Percentiles rank a stretch among this genome's conserved stretches.
These are phyloP conservation scores for Macrocentrus cingulum DNA, from an alignment of 1,140 invertebrate genomes.

Conservation along the genomic window DNA sequence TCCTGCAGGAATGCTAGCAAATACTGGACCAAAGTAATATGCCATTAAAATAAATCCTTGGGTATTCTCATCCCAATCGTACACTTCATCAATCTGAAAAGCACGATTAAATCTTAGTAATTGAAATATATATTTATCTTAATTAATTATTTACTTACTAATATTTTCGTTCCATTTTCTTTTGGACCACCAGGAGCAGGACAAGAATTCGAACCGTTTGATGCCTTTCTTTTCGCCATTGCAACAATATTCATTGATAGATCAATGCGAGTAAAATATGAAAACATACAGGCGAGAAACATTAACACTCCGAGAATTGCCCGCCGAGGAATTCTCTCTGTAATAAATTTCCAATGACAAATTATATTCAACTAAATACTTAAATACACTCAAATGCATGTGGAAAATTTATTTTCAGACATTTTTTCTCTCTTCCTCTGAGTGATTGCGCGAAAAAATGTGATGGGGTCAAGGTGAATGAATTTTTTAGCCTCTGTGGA, in stretches of 20 bases:
- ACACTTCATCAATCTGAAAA: slow-evolving; percentile 60
- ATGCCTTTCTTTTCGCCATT: slow-evolving; percentile 60
- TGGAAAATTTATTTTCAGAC: too few species aligned
- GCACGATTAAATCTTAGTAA: slow-evolving; percentile 11
- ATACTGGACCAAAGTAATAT: slow-evolving; percentile 70
- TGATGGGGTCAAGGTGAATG: too few species aligned
- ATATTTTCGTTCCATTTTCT: background rate
- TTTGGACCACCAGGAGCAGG: too few species aligned
- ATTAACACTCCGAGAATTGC: slow-evolving; percentile 69
- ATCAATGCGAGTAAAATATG: slow-evolving; percentile 73
- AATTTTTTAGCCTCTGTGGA: too few species aligned
- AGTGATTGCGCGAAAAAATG: too few species aligned
- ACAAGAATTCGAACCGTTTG: too few species aligned
- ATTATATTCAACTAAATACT: too few species aligned
- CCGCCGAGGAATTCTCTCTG: slow-evolving; percentile 53
- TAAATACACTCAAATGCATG: too few species aligned
- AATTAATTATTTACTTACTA: background rate
- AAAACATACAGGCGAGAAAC: slow-evolving; percentile 72
- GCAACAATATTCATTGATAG: slow-evolving; percentile 74
- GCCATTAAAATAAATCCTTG: slow-evolving; percentile 68
- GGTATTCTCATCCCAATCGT: slow-evolving; percentile 62
- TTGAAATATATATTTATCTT: background rate
- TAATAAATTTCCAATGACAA: slow-evolving; percentile 34
- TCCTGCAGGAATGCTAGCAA: slow-evolving; percentile 65
- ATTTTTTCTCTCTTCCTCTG: too few species aligned